Evolutionary conservation across 2,113 vertebrate genomes (phyloP).

Genomic region (Lutjanus erythropterus): DNA sequence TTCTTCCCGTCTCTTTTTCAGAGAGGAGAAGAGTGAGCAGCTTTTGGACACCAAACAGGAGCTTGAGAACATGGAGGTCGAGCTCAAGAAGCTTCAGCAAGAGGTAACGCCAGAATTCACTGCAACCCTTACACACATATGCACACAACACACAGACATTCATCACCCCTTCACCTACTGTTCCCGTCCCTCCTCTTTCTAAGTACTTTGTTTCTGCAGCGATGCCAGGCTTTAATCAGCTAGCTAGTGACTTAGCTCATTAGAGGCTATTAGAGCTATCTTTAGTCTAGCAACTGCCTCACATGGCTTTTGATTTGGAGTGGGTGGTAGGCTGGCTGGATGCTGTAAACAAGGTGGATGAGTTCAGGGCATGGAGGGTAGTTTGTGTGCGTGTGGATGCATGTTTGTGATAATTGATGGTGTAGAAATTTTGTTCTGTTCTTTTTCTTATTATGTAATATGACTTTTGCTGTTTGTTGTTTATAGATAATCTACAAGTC

Average conservation of each 20-base stretch:
- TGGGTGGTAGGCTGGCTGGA: conserved; percentile 13
- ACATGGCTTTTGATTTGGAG: conserved; percentile 61
- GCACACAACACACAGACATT: conserved; percentile 24
- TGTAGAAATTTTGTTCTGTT: conserved; percentile 8
- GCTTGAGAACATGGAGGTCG: conserved; percentile 92
- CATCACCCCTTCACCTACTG: conserved; percentile 30
- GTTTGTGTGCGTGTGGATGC: neutral
- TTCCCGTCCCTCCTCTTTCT: neutral
- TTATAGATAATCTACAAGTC: conserved; percentile 1
- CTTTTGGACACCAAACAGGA: conserved; percentile 97
- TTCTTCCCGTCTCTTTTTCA: conserved; percentile 64
- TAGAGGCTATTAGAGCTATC: conserved; percentile 78
- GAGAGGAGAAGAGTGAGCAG: conserved; percentile 98
- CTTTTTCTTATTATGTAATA: conserved; percentile 24
- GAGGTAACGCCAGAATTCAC: conserved; percentile 84
- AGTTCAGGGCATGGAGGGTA: conserved; percentile 2
- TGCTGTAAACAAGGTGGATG: conserved; percentile 43
- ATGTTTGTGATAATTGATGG: conserved; percentile 6
- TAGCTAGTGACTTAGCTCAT: conserved; percentile 66
- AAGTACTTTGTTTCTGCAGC: conserved; percentile 41
- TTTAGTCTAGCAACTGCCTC: conserved; percentile 63
- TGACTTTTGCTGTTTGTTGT: neutral
- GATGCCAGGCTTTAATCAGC: conserved; percentile 69
- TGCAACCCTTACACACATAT: neutral
- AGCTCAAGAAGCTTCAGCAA: conserved; percentile 94